Percentiles rank a stretch among this genome's conserved stretches.
phyloP scores from a whole-genome alignment of 2,797 vertebrate genomes.

The Tympanoctomys barrerae region DNA sequence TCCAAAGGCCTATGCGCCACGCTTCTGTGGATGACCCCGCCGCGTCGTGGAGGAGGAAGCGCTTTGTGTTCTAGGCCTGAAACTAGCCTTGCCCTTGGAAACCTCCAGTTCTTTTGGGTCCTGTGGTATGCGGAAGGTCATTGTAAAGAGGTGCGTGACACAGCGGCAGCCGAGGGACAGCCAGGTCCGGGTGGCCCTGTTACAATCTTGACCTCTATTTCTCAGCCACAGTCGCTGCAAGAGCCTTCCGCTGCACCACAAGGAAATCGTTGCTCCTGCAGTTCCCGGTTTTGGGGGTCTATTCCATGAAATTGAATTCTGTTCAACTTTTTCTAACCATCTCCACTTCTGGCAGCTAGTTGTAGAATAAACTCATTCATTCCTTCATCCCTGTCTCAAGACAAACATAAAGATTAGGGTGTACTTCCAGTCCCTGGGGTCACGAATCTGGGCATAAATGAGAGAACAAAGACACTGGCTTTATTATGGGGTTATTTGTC shows the following conservation, averaged over 20 bases:
- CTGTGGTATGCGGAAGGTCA: not conserved
- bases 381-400: slow-evolving; percentile 27
- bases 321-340: not conserved
- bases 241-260: rapidly evolving
- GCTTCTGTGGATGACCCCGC: slow-evolving; percentile 19
- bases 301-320: not conserved
- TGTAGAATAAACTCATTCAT: slow-evolving; percentile 51
- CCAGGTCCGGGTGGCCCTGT: not conserved
- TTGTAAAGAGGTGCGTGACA: not conserved
- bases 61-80: not conserved
- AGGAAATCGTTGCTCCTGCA: not conserved
- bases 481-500: slow-evolving; percentile 54
- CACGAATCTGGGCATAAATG: slow-evolving; percentile 9
- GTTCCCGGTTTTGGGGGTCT: not conserved
- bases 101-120: not conserved
- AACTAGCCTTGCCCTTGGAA: not conserved
- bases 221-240: not conserved
- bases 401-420: slow-evolving; percentile 48
- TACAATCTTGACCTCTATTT: not conserved
- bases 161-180: not conserved
- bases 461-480: slow-evolving; percentile 58
- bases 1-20: not conserved
- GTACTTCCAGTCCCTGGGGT: slow-evolving; percentile 52
- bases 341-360: not conserved
- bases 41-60: not conserved